Evolutionary conservation across 1,140 invertebrate genomes (phyloP).

Genomic region (Patella vulgata): DNA sequence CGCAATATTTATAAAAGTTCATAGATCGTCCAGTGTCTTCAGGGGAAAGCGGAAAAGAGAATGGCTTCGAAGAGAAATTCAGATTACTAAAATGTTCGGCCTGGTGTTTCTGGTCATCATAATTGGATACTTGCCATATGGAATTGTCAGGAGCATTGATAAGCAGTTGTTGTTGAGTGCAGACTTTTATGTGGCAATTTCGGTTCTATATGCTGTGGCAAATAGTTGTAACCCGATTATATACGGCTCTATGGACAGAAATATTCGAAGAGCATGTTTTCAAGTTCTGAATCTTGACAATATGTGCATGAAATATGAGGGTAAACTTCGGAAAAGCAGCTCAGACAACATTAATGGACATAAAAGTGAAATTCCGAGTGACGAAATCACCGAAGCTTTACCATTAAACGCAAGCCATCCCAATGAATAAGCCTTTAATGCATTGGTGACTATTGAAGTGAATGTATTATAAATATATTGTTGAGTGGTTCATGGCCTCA

Average conservation of each 20-base stretch:
- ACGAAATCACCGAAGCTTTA: constrained; percentile 30
- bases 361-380: constrained; percentile 1
- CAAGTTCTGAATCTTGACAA: constrained; percentile 38
- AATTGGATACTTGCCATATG: constrained; percentile 64
- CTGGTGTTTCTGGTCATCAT: constrained; percentile 65
- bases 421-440: background rate
- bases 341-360: constrained; percentile 23
- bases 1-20: constrained; percentile 64
- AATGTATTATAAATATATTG: no score
- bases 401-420: constrained; percentile 23
- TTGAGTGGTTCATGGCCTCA: no score
- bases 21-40: constrained; percentile 51
- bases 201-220: constrained; percentile 63
- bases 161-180: constrained; percentile 52
- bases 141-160: constrained; percentile 61
- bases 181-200: constrained; percentile 64
- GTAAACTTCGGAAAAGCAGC: constrained; percentile 24
- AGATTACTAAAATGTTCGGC: constrained; percentile 67
- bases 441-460: no score
- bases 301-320: constrained; percentile 25
- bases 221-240: constrained; percentile 64
- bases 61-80: constrained; percentile 62
- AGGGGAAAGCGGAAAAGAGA: constrained; percentile 50
- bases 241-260: constrained; percentile 64
- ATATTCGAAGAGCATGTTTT: constrained; percentile 58